Conservation (phyloP, 2,797 vertebrate species). For the Channa striata region DNA sequence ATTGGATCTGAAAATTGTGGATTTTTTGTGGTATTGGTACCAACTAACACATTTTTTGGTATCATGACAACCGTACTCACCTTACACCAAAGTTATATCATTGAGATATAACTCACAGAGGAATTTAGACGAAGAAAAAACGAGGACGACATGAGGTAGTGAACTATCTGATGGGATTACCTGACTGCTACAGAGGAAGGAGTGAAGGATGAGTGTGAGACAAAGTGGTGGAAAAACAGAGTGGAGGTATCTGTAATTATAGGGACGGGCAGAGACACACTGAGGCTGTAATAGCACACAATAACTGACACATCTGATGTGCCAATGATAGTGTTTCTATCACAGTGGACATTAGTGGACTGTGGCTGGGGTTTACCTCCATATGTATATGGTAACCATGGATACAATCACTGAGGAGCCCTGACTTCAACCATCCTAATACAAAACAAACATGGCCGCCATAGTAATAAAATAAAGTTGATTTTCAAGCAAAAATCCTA, state of each 20-base stretch:
- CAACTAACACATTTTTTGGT: no score
- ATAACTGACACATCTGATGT: conserved; percentile 67
- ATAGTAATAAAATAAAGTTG: background rate
- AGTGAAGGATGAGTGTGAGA: conserved; percentile 50
- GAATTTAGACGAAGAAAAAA: background rate
- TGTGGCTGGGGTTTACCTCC: conserved; percentile 20
- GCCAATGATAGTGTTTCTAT: conserved; percentile 70
- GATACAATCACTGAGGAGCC: background rate
- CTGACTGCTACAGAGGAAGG: conserved; percentile 46
- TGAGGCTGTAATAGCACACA: conserved; percentile 66
- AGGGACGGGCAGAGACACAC: conserved; percentile 70
- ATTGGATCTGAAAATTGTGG: no score
- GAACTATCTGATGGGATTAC: conserved; percentile 55
- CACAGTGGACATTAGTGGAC: conserved; percentile 12
- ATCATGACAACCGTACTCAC: no score
- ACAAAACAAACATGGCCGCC: no score
- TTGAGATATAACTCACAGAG: conserved; percentile 1
- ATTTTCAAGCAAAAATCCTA: background rate
- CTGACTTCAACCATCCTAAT: background rate
- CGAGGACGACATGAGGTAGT: conserved; percentile 9
- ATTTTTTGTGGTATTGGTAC: no score
- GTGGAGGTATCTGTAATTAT: conserved; percentile 69
- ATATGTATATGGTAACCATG: background rate
- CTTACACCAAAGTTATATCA: conserved; percentile 10
- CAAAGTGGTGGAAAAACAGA: conserved; percentile 62